Conservation (phyloP, 2,888 invertebrate species). For the Thecophora atra region DNA sequence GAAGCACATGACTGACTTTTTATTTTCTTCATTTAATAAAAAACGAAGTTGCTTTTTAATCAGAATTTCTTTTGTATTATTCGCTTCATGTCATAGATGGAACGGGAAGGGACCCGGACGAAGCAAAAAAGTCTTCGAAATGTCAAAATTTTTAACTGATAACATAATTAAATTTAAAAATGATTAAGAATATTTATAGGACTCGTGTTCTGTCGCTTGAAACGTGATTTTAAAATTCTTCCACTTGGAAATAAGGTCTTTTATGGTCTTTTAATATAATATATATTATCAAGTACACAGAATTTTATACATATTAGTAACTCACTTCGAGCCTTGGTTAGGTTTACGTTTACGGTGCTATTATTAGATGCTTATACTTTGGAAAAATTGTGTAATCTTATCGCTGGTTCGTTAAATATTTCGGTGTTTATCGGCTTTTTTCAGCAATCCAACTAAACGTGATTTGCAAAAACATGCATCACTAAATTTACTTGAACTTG, state of each 20-base stretch:
- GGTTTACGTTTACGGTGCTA: too few species aligned
- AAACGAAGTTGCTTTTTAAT: neutral
- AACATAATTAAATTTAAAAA: neutral
- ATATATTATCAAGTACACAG: too few species aligned
- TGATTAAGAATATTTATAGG: constrained; percentile 5
- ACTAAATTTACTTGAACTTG: too few species aligned
- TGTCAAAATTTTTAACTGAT: neutral
- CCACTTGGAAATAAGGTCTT: too few species aligned
- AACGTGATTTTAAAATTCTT: constrained; percentile 13
- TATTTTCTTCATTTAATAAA: too few species aligned
- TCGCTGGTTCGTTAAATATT: neutral
- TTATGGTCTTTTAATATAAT: too few species aligned
- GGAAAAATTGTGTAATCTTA: neutral
- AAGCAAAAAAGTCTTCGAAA: neutral
- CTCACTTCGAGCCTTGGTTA: too few species aligned
- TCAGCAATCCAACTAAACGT: neutral
- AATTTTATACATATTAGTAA: too few species aligned
- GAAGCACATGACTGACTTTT: neutral
- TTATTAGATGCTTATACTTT: neutral
- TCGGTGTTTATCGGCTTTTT: neutral
- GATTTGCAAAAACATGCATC: constrained; percentile 3
- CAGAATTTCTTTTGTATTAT: neutral
- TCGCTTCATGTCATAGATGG: neutral
- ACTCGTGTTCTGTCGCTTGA: constrained; percentile 15
- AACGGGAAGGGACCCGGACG: neutral